Evolutionary conservation across 2,888 invertebrate genomes (phyloP).

Genomic region (Ditylenchus weischeri): DNA sequence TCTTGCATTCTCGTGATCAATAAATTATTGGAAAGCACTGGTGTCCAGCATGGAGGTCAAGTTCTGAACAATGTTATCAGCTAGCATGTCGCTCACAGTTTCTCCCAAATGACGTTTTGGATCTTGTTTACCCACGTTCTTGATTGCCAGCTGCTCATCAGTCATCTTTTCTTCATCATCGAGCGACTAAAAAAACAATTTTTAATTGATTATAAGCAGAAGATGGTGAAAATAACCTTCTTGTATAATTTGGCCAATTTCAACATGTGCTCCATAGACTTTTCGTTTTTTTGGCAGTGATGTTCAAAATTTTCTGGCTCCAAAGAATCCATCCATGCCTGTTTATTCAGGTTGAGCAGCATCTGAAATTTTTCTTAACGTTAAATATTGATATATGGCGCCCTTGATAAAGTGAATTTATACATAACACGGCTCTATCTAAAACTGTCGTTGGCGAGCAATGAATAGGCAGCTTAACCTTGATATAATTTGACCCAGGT

Average conservation of each 20-base stretch:
- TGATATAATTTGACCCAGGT: too few relatives aligned
- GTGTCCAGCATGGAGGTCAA: conserved; percentile 55
- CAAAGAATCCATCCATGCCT: conserved; percentile 95
- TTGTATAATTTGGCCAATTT: conserved; percentile 95
- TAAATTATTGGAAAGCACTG: conserved; percentile 45
- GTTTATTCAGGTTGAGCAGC: conserved; percentile 95
- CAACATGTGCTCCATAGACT: conserved; percentile 90
- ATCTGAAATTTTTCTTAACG: conserved; percentile 65
- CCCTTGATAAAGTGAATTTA: too few relatives aligned
- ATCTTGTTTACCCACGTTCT: conserved; percentile 92
- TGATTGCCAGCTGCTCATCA: conserved; percentile 95
- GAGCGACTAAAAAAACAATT: conserved; percentile 68
- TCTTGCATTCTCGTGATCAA: neutral
- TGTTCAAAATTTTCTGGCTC: conserved; percentile 81
- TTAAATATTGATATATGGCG: too few relatives aligned
- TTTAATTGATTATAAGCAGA: too few relatives aligned
- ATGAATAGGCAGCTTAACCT: too few relatives aligned
- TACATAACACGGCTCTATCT: too few relatives aligned
- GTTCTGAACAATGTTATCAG: conserved; percentile 56
- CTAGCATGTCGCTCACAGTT: conserved; percentile 64
- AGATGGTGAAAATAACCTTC: conserved; percentile 64
- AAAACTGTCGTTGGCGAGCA: too few relatives aligned
- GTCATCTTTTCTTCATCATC: conserved; percentile 99
- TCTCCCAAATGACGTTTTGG: conserved; percentile 99
- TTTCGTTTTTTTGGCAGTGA: conserved; percentile 87